phyloP scores from a whole-genome alignment of 2,113 vertebrate genomes.

The Calyptomena viridis region DNA sequence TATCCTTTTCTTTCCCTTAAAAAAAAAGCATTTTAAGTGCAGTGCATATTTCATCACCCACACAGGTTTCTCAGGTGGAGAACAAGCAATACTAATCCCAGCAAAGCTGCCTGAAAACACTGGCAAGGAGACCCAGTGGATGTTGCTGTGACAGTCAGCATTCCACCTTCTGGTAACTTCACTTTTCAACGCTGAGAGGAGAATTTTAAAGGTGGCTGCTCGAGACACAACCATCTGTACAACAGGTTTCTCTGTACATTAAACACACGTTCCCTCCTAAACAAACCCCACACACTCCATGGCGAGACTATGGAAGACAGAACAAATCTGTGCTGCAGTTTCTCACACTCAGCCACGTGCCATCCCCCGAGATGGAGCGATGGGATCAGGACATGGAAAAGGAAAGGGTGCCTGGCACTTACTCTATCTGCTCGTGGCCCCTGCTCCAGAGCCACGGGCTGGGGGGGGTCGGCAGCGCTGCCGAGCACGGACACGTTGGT shows the following conservation, averaged over 20 bases:
- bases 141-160: neutral
- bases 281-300: neutral
- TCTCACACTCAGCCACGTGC: neutral
- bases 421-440: conserved; percentile 79
- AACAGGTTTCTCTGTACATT: neutral
- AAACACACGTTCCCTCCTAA: neutral
- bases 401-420: conserved; percentile 51
- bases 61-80: neutral
- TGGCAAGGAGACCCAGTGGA: neutral
- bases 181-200: neutral
- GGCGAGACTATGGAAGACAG: neutral
- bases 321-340: neutral
- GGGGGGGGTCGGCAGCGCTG: conserved; percentile 82
- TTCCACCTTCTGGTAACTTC: neutral
- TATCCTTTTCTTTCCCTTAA: neutral
- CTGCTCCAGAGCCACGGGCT: conserved; percentile 80
- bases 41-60: neutral
- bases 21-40: neutral
- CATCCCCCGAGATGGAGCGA: neutral
- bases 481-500: conserved; percentile 86
- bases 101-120: neutral
- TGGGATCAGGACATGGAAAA: neutral
- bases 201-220: neutral
- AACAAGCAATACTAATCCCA: neutral
- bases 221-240: neutral